Percentiles rank a stretch among this genome's conserved stretches.
Conservation (phyloP, 1,140 invertebrate species). For the Samia ricini region DNA sequence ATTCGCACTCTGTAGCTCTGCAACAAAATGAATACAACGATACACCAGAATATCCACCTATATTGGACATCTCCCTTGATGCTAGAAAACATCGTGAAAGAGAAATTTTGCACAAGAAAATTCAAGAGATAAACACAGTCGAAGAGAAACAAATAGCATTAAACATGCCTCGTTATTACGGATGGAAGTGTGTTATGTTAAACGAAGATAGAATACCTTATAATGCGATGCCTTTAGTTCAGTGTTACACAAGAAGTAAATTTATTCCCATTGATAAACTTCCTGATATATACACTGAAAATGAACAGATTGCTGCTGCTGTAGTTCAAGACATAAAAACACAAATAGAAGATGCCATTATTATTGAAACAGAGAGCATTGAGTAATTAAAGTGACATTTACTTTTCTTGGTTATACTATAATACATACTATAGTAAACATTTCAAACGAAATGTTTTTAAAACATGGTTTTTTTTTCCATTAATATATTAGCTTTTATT, state of each 20-base stretch:
- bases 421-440: background rate
- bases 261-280: conserved; percentile 73
- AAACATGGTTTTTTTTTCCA: too few species aligned
- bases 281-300: conserved; percentile 77
- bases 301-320: conserved; percentile 66
- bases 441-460: too few species aligned
- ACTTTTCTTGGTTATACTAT: too few species aligned
- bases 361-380: conserved; percentile 77
- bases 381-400: conserved; percentile 63
- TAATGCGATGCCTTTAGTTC: conserved; percentile 81
- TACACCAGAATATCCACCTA: conserved; percentile 80
- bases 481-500: too few species aligned
- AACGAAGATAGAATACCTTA: conserved; percentile 81
- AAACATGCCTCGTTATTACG: conserved; percentile 89
- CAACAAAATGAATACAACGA: conserved; percentile 66
- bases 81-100: conserved; percentile 61
- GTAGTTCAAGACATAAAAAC: conserved; percentile 73
- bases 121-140: conserved; percentile 82
- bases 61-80: conserved; percentile 76
- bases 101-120: conserved; percentile 77
- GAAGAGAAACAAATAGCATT: conserved; percentile 90
- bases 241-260: conserved; percentile 86
- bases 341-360: conserved; percentile 79
- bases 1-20: conserved; percentile 40
- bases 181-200: conserved; percentile 82